Evolutionary conservation across 2,113 vertebrate genomes (phyloP).

Genomic region (Canis aureus): DNA sequence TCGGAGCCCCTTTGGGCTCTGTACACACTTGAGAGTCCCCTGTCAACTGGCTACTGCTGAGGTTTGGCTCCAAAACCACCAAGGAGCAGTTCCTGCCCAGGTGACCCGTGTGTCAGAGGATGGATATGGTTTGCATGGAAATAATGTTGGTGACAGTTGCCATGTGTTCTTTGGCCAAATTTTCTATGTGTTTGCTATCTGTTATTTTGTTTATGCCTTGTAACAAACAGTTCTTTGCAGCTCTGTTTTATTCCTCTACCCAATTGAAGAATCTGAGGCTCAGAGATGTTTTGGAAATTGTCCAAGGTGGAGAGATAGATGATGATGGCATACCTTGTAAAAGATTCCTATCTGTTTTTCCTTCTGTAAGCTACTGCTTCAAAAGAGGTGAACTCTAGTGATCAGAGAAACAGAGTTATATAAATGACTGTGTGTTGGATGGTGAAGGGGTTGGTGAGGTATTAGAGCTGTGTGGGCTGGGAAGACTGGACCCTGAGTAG

Average conservation of each 20-base stretch:
- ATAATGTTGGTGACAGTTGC: neutral
- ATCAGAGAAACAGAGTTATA: neutral
- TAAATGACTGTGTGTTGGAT: neutral
- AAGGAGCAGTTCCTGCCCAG: neutral
- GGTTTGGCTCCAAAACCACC: neutral
- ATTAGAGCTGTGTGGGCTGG: neutral
- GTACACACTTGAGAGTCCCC: neutral
- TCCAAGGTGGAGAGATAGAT: neutral
- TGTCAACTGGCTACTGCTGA: rapidly evolving
- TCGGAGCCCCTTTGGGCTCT: neutral
- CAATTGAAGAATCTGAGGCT: neutral
- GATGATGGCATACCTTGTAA: neutral
- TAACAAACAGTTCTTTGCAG: neutral
- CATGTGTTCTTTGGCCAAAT: neutral
- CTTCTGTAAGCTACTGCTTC: neutral
- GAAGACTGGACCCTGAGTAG: neutral
- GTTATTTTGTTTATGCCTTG: neutral
- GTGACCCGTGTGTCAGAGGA: neutral
- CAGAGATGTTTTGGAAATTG: neutral
- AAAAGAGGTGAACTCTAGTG: neutral
- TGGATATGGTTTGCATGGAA: neutral
- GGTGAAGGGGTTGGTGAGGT: neutral
- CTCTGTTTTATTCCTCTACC: neutral
- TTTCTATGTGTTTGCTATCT: neutral
- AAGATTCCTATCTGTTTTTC: neutral